Percentiles rank a stretch among this genome's conserved stretches.
phyloP scores from a whole-genome alignment of 92 coral and sea anemone genomes.

The Galaxea fascicularis region DNA sequence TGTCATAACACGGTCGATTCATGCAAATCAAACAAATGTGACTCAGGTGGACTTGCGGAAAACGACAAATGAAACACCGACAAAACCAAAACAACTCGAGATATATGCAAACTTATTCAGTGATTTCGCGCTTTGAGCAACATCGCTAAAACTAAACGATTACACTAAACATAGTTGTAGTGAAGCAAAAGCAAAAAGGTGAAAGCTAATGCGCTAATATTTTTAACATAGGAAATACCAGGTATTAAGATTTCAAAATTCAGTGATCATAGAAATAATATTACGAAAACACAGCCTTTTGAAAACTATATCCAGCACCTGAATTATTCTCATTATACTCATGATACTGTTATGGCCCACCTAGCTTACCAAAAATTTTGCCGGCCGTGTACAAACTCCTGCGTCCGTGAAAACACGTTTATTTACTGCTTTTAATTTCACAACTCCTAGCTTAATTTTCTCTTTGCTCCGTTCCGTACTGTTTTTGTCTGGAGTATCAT shows the following conservation, averaged over 20 bases:
- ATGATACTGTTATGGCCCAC: too few species aligned
- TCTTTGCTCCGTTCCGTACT: neutral
- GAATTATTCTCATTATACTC: neutral
- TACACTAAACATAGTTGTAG: neutral
- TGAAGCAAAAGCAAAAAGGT: too few species aligned
- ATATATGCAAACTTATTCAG: neutral
- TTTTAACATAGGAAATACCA: neutral
- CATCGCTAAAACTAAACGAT: neutral
- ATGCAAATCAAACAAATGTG: slow-evolving; percentile 29
- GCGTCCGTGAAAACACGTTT: neutral
- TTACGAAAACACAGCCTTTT: neutral
- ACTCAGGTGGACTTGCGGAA: slow-evolving; percentile 34
- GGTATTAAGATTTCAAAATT: neutral
- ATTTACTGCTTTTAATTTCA: too few species aligned
- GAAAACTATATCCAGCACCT: neutral
- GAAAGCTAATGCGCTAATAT: neutral
- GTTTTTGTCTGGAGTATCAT: too few species aligned
- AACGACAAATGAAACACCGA: slow-evolving; percentile 24
- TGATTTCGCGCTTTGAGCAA: neutral
- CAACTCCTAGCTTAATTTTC: neutral
- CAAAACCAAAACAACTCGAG: neutral
- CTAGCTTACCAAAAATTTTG: neutral
- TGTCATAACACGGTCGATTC: slow-evolving; percentile 15
- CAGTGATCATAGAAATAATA: neutral
- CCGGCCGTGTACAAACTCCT: neutral